phyloP scores from a whole-genome alignment of 1,140 invertebrate species.

The Pinna nobilis region DNA sequence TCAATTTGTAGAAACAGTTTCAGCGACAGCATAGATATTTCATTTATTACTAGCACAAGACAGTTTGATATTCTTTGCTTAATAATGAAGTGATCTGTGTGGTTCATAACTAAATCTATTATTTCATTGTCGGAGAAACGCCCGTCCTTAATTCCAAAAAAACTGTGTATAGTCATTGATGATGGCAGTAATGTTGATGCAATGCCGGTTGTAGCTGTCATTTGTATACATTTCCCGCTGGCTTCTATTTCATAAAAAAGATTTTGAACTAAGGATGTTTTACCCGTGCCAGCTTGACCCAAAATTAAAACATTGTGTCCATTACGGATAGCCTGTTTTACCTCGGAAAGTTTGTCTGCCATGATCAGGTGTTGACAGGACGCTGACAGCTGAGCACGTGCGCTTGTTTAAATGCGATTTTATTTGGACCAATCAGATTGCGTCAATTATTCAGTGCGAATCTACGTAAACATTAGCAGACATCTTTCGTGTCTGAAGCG shows the following conservation, averaged over 20 bases:
- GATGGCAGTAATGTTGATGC: neutral
- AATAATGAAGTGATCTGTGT: constrained; percentile 4
- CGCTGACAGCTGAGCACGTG: too few species aligned
- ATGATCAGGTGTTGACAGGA: too few species aligned
- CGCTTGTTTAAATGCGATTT: too few species aligned
- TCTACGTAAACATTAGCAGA: too few species aligned
- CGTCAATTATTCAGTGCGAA: too few species aligned
- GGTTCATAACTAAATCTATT: neutral
- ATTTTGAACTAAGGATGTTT: constrained; percentile 6
- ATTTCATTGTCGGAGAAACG: constrained; percentile 6
- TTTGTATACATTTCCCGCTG: neutral
- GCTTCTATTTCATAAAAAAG: neutral
- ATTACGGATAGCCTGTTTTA: neutral
- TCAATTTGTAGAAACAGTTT: constrained; percentile 20
- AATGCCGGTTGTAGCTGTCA: constrained; percentile 5
- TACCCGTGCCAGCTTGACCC: constrained; percentile 11
- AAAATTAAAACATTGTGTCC: constrained; percentile 7
- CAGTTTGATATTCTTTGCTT: constrained; percentile 9
- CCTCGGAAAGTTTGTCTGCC: too few species aligned
- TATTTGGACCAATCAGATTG: too few species aligned
- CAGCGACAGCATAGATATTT: constrained; percentile 22
- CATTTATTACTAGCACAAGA: constrained; percentile 15
- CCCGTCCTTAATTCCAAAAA: constrained; percentile 22
- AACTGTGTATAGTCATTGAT: constrained; percentile 13
- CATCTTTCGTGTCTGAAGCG: too few species aligned